Evolutionary conservation across 1,140 invertebrate genomes (phyloP).

Genomic region (Zaprionus ornatus): DNA sequence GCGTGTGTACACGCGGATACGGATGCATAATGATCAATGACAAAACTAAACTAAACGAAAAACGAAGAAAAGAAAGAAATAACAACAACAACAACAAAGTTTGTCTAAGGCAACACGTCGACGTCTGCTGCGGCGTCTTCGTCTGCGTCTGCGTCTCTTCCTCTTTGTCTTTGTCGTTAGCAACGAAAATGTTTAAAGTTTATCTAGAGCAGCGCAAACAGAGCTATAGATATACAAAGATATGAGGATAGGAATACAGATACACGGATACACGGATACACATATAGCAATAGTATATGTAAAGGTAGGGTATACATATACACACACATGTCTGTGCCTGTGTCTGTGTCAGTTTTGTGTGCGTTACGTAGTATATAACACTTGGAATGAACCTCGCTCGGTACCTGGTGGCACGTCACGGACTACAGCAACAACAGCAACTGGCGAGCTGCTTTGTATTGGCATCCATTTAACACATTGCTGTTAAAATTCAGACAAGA

Average conservation of each 20-base stretch:
- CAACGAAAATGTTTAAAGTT: slow-evolving; percentile 45
- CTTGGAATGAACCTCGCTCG: slow-evolving; percentile 49
- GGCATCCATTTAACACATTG: slow-evolving; percentile 79
- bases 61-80: background rate
- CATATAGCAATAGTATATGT: slow-evolving; percentile 18
- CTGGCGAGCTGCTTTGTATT: slow-evolving; percentile 65
- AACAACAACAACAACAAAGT: background rate
- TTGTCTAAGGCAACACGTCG: background rate
- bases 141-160: background rate
- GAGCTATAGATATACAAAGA: slow-evolving; percentile 24
- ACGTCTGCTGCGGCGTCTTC: background rate
- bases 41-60: slow-evolving; percentile 22
- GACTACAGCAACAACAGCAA: slow-evolving; percentile 10
- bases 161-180: slow-evolving; percentile 17
- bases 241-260: slow-evolving; percentile 24
- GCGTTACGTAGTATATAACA: slow-evolving; percentile 51
- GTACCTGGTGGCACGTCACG: slow-evolving; percentile 61
- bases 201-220: slow-evolving; percentile 53
- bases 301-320: slow-evolving; percentile 12
- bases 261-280: slow-evolving; percentile 14
- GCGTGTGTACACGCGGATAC: slow-evolving; percentile 49
- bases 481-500: slow-evolving; percentile 80
- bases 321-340: background rate
- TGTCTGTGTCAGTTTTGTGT: background rate
- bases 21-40: slow-evolving; percentile 69